Base-by-base conservation (phyloP, 2,113 vertebrate species). In the Xyliphius kryptos region DNA sequence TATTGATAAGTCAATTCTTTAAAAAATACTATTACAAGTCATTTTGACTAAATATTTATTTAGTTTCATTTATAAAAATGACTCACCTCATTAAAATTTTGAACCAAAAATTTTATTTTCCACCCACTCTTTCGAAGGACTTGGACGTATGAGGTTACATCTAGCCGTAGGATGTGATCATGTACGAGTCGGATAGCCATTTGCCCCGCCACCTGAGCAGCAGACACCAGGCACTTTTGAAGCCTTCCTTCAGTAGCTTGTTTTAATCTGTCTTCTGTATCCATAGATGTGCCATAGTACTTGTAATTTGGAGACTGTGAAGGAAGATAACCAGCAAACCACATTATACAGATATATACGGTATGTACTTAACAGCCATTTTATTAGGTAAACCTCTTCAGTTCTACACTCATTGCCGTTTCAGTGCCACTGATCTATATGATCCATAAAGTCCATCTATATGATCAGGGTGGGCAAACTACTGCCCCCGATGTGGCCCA, bases 171-270 rank as follows among this genome's bases (percentile, higher is more conserved):
- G 53, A 91, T 76, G 32, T 86, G 82, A 61, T 92, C 83, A 5
- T 94, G 86, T 19, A 86, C 88, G 21, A 98, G 77, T 8, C 87
- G 85, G 5, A 97, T 78, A 1, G 89, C 81, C 74, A 97, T 78
- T 17, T 85, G 89, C 3, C 90, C 93, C 3, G 93, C 90, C 2
- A 97, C 72, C 79, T 89, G 86, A 0, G 89, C 87, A 3, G 88
- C 92, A n/a, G 63, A 2, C 0, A 7, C 70, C 0, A 76, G 63
- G 17, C 85, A 32, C 0, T n/a, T 2, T 0, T 70, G n/a, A 12
- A 90, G 70, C 1, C 9, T 17, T 0, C 62, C 17, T 32, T 0
- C 8, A 1, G 83, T 85, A 19, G 41, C 0, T n/a, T 0, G 3
- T 0, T 55, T 7, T 43, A 97, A 74, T 1, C 61, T 61, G 0